These are phyloP conservation scores for Silvanus unidentatus DNA, from an alignment of 2,888 invertebrate species.

Conservation along the genomic window DNA sequence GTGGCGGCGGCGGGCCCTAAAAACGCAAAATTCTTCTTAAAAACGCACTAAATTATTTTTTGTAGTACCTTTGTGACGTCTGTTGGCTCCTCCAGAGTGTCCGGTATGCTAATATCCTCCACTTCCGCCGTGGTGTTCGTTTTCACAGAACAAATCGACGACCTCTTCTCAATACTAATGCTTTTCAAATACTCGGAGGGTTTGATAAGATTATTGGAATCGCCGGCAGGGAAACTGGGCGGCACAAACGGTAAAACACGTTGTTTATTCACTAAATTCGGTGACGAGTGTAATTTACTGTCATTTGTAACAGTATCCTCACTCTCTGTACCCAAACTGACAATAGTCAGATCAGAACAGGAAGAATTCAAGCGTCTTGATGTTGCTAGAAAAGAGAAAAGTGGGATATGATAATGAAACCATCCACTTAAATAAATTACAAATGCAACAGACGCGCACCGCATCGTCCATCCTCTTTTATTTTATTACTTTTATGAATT, in stretches of 20 bases:
- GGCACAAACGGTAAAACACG: slow-evolving; percentile 85
- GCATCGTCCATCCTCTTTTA: slow-evolving; percentile 11
- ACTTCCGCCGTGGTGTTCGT: slow-evolving; percentile 28
- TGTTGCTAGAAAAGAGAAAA: slow-evolving; percentile 29
- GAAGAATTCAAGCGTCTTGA: slow-evolving; percentile 44
- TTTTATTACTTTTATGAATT: too few relatives aligned
- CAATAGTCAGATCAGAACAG: slow-evolving; percentile 46
- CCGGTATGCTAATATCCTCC: slow-evolving; percentile 17
- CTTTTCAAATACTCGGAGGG: slow-evolving; percentile 88
- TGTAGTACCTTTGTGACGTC: slow-evolving; percentile 27
- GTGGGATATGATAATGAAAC: slow-evolving; percentile 5
- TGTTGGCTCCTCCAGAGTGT: slow-evolving; percentile 5
- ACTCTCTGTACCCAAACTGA: slow-evolving; percentile 45
- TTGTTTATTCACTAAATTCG: slow-evolving; percentile 76
- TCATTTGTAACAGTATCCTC: slow-evolving; percentile 44
- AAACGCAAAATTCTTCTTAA: neutral
- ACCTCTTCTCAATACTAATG: slow-evolving; percentile 58
- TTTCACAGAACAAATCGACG: slow-evolving; percentile 47
- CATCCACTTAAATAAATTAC: too few relatives aligned
- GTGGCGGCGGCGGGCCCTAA: slow-evolving; percentile 51
- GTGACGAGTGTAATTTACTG: slow-evolving; percentile 44
- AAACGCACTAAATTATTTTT: too few relatives aligned
- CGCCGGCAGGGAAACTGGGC: slow-evolving; percentile 73
- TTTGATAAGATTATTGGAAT: slow-evolving; percentile 80
- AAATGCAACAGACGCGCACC: slow-evolving; percentile 4